These are phyloP conservation scores for Cheilosia vulpina DNA, from an alignment of 2,888 invertebrate genomes.

Conservation along the genomic window DNA sequence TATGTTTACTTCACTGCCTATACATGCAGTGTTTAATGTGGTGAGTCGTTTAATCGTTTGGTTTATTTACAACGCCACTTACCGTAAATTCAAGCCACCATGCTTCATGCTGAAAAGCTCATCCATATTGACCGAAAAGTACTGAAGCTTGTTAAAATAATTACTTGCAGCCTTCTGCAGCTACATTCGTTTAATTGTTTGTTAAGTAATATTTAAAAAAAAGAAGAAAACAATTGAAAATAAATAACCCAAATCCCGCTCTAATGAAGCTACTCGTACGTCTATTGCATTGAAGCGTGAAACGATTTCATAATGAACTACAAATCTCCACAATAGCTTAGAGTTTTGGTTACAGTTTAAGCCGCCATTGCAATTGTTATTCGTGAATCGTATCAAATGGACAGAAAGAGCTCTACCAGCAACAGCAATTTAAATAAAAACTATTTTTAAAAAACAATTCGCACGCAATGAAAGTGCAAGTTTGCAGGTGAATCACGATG, in stretches of 20 bases:
- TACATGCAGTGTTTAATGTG: too few relatives aligned
- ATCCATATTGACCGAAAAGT: background rate
- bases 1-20: too few relatives aligned
- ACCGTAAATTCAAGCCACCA: background rate
- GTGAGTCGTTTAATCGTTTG: background rate
- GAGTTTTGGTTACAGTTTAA: too few relatives aligned
- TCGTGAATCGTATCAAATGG: background rate
- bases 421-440: slow-evolving; percentile 4
- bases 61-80: background rate
- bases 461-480: slow-evolving; percentile 32
- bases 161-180: background rate
- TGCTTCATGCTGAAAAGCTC: background rate
- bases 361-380: slow-evolving; percentile 23
- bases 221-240: slow-evolving; percentile 13
- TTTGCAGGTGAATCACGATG: slow-evolving; percentile 39
- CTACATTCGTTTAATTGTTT: slow-evolving; percentile 25
- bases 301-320: slow-evolving; percentile 33
- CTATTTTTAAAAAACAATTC: slow-evolving; percentile 8
- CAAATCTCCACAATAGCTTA: slow-evolving; percentile 14
- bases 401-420: background rate
- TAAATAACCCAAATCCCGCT: slow-evolving; percentile 23
- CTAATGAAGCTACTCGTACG: slow-evolving; percentile 35
- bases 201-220: slow-evolving; percentile 8
- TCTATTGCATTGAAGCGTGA: slow-evolving; percentile 51
- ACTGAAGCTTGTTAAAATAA: slow-evolving; percentile 3